Evolutionary conservation across 1,140 invertebrate genomes (phyloP), one percentile per base, ranked within the genome.

Genomic region (Trinorchestia longiramus): DNA sequence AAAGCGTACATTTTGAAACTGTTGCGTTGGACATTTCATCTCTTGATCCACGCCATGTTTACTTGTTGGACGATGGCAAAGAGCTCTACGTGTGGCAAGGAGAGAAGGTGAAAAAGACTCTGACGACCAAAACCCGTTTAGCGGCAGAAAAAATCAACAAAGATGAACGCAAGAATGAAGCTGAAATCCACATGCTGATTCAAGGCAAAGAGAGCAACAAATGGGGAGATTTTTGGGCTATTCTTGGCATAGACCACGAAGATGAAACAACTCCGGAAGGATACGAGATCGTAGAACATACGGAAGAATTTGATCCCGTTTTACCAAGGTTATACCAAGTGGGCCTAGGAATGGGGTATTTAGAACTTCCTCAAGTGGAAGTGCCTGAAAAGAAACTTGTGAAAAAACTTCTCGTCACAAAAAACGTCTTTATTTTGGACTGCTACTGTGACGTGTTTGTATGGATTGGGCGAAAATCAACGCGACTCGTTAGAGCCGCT

Each of bases 111-210:
- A 99, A 99, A 97, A 99, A 99, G 97, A 99, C 99, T 0, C 98
- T 99, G 0, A 99, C 99, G 97, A 99, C 99, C 0, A 99, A 99
- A 97, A 98, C 99, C 0, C 98, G 98, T 97, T 97, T 99, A 6
- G 98, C 99, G 97, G 99, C 99, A 1, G 99, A 99, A 97, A 99
- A 99, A 97, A 99, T 99, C 77, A 99, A 99, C 97, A 99, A 99
- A 97, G 99, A 99, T 97, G 99, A 99, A 97, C 97, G 99, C 42
- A 99, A 99, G 97, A 99, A 99, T 97, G 98, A 98, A 97, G 98
- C 99, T 0, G 99, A 99, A 97, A 99, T 99, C 92, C 97, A 99
- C 77, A 98, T 98, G 0, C 98, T 99, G 97, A 97, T 98, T 47
- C 98, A 99, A 97, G 98, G 98, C 3, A 98, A 98, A 90, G 99